These are phyloP conservation scores for Channa maculata DNA, from an alignment of 2,113 vertebrate genomes.

Conservation along the genomic window DNA sequence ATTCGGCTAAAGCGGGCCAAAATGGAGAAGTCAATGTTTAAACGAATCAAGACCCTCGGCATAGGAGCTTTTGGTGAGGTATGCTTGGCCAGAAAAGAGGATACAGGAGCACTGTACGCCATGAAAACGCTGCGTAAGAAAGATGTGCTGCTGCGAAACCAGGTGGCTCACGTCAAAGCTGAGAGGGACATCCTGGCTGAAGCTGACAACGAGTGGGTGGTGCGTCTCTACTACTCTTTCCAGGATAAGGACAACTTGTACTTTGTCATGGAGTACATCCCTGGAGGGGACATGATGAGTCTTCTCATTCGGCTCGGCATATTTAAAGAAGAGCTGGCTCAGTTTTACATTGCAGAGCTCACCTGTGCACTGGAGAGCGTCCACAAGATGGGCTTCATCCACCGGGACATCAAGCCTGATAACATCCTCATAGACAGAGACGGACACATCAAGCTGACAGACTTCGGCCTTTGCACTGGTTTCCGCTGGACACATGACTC, in stretches of 20 bases:
- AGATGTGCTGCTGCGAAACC: slow-evolving; percentile 96
- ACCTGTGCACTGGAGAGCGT: slow-evolving; percentile 98
- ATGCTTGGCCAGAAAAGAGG: slow-evolving; percentile 95
- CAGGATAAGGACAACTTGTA: slow-evolving; percentile 98
- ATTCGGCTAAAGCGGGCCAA: slow-evolving; percentile 97
- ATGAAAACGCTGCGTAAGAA: slow-evolving; percentile 99
- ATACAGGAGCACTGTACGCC: slow-evolving; percentile 96
- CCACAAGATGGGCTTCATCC: slow-evolving; percentile 99
- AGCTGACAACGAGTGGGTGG: slow-evolving; percentile 99
- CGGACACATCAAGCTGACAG: slow-evolving; percentile 97
- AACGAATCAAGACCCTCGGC: slow-evolving; percentile 97
- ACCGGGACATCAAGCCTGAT: slow-evolving; percentile 99
- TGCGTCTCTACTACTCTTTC: slow-evolving; percentile 98
- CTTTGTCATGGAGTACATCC: slow-evolving; percentile 99
- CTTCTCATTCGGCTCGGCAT: slow-evolving; percentile 96
- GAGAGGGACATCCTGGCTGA: slow-evolving; percentile 98
- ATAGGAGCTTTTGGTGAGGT: slow-evolving; percentile 98
- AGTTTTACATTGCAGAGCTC: slow-evolving; percentile 98
- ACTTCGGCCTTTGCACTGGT: slow-evolving; percentile 97
- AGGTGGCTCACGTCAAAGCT: slow-evolving; percentile 98
- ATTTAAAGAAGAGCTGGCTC: slow-evolving; percentile 95
- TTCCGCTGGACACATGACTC: slow-evolving; percentile 99
- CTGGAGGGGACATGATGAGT: slow-evolving; percentile 99
- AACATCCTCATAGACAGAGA: slow-evolving; percentile 98
- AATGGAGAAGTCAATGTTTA: slow-evolving; percentile 99